Conservation (phyloP, 2,113 vertebrate genomes). For the Cyanistes caeruleus region DNA sequence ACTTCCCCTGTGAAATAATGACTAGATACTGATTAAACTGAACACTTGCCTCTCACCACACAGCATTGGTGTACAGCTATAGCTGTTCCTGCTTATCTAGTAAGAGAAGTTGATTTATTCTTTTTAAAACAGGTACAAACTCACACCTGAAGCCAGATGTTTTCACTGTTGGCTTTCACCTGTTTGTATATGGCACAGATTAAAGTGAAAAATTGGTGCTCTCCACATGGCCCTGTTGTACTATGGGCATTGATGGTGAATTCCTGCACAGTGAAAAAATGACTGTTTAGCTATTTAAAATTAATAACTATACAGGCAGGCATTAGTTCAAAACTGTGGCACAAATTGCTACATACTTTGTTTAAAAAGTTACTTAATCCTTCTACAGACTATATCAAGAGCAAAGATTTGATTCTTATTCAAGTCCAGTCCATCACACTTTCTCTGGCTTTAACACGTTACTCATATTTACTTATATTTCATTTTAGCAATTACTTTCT, state of each 20-base stretch:
- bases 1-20: not conserved
- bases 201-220: not conserved
- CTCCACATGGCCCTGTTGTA: not conserved
- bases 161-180: not conserved
- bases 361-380: not conserved
- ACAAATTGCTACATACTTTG: not conserved
- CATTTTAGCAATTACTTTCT: not conserved
- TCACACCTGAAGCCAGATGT: not conserved
- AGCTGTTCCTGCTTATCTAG: not conserved
- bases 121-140: not conserved
- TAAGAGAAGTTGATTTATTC: not conserved
- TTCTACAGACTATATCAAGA: not conserved
- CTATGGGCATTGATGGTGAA: not conserved
- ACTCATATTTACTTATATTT: not conserved
- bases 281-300: not conserved
- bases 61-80: rapidly evolving
- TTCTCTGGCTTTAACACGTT: not conserved
- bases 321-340: not conserved
- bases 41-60: not conserved
- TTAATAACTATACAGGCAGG: not conserved
- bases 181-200: not conserved
- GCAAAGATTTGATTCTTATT: not conserved
- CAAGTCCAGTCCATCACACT: not conserved
- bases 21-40: not conserved
- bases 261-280: not conserved